Evolutionary conservation across 2,797 vertebrate genomes (phyloP).

Genomic region (Bovichtus variegatus): DNA sequence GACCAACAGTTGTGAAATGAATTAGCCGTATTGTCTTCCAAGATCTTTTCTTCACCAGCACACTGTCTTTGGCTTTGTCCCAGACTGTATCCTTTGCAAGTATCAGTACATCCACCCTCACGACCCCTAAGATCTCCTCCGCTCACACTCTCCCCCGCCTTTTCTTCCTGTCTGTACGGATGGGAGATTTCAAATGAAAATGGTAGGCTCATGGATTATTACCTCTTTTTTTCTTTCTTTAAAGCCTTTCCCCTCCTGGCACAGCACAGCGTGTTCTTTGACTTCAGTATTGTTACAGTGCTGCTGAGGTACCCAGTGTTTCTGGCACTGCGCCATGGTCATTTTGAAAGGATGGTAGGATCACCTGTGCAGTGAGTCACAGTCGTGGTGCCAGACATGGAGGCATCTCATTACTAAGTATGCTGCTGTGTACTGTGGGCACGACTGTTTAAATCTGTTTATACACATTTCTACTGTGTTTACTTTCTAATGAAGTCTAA

Average conservation of each 20-base stretch:
- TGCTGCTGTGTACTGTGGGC: background rate
- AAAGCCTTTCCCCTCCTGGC: constrained; percentile 34
- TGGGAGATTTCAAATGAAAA: constrained; percentile 43
- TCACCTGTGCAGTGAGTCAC: constrained; percentile 30
- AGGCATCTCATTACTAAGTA: background rate
- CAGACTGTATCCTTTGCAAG: constrained; percentile 10
- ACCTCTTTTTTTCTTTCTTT: background rate
- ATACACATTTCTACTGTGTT: constrained; percentile 12
- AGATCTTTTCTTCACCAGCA: constrained; percentile 3
- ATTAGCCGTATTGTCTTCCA: too few relatives aligned
- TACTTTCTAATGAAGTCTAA: background rate
- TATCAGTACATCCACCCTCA: constrained; percentile 18
- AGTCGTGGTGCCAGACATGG: constrained; percentile 6
- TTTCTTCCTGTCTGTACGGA: constrained; percentile 39
- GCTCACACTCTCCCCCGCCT: background rate
- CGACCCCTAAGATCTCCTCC: constrained; percentile 32
- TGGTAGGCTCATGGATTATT: constrained; percentile 42
- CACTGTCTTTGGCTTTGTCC: constrained; percentile 2
- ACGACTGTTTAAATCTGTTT: constrained; percentile 16
- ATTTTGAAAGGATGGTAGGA: constrained; percentile 8
- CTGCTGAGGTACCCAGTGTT: constrained; percentile 10
- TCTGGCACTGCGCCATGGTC: constrained; percentile 21
- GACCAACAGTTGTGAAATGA: too few relatives aligned
- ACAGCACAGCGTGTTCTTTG: constrained; percentile 55
- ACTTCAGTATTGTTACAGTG: constrained; percentile 17